These are phyloP conservation scores for Phaedon cochleariae DNA, from an alignment of 2,888 invertebrate species.

Conservation along the genomic window DNA sequence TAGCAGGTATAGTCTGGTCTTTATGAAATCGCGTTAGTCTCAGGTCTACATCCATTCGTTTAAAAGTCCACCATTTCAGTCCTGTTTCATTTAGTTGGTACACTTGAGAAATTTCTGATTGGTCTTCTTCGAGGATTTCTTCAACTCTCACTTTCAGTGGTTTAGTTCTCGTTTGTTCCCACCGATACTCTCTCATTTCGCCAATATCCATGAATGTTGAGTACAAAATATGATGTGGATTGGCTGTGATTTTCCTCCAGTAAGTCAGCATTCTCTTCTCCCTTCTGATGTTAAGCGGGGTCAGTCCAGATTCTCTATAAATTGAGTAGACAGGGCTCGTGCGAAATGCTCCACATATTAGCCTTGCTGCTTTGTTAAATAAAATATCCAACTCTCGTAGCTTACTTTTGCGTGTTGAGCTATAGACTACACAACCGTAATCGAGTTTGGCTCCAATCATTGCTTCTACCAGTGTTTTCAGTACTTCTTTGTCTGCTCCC, in stretches of 20 bases:
- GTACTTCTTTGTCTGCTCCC: conserved; percentile 13
- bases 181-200: no score
- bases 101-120: no score
- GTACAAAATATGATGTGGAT: neutral
- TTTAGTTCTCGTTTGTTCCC: no score
- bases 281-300: neutral
- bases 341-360: neutral
- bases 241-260: no score
- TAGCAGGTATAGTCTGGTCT: no score
- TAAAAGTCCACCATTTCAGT: no score
- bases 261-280: no score
- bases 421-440: conserved; percentile 16
- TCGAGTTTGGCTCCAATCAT: conserved; percentile 13
- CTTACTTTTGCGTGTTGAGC: neutral
- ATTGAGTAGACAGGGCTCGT: neutral
- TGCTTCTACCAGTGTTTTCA: conserved; percentile 3
- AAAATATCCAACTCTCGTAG: neutral
- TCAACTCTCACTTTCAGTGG: no score
- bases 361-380: neutral
- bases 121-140: no score
- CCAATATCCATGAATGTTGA: neutral
- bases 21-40: no score
- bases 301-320: neutral
- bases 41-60: no score
- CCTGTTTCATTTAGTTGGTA: no score